Evolutionary conservation across 2,888 invertebrate genomes (phyloP).

Genomic region (Agrypnus murinus): DNA sequence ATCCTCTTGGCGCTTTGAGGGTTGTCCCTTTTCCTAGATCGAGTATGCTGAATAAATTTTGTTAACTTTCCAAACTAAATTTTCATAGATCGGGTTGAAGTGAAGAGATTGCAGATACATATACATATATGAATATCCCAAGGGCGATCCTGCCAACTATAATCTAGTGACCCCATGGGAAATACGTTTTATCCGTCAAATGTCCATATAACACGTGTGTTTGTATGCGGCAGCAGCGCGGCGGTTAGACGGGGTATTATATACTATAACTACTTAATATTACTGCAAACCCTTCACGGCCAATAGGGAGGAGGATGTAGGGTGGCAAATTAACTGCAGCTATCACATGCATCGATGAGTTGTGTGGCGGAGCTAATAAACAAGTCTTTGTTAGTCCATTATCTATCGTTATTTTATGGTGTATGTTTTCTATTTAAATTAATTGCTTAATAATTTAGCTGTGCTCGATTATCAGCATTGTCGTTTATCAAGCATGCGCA

Average conservation of each 20-base stretch:
- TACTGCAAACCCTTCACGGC: conserved; percentile 21
- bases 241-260: too few relatives aligned
- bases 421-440: conserved; percentile 1
- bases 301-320: background rate
- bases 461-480: too few relatives aligned
- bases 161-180: conserved; percentile 63
- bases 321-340: conserved; percentile 34
- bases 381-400: too few relatives aligned
- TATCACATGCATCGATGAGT: conserved; percentile 37
- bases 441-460: conserved; percentile 34
- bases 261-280: conserved; percentile 36
- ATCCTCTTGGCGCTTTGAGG: conserved; percentile 40
- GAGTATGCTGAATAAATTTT: conserved; percentile 48
- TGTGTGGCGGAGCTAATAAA: conserved; percentile 9
- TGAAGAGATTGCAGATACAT: conserved; percentile 39
- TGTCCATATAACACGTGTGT: conserved; percentile 49
- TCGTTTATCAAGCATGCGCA: too few relatives aligned
- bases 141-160: conserved; percentile 56
- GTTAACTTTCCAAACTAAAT: conserved; percentile 48
- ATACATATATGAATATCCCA: conserved; percentile 37
- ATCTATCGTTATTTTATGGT: conserved; percentile 17
- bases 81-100: conserved; percentile 48
- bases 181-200: conserved; percentile 66
- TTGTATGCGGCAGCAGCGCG: conserved; percentile 37
- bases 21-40: conserved; percentile 33